Percentiles rank a stretch among this genome's conserved stretches.
These are phyloP conservation scores for Pygmarrhopalites habei DNA, from an alignment of 1,140 invertebrate species.

Conservation along the genomic window DNA sequence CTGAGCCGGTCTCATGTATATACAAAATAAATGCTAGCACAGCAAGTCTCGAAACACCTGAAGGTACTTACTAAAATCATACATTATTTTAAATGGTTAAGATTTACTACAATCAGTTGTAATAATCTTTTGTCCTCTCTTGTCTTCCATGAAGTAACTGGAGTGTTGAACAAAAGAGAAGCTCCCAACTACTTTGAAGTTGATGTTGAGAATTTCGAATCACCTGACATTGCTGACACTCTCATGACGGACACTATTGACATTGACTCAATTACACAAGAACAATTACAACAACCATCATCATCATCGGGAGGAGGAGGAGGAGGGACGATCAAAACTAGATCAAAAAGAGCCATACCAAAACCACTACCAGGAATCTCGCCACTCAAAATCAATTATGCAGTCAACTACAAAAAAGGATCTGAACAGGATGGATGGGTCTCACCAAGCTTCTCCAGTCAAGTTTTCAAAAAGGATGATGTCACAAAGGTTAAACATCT, in stretches of 20 bases:
- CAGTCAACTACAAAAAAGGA: constrained; percentile 69
- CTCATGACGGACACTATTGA: constrained; percentile 3
- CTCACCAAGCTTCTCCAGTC: constrained; percentile 76
- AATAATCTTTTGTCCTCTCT: no score
- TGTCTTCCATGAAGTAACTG: constrained; percentile 3
- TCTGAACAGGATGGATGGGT: constrained; percentile 68
- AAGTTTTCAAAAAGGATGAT: constrained; percentile 58
- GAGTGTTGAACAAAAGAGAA: neutral
- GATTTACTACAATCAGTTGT: no score
- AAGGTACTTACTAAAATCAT: constrained; percentile 11
- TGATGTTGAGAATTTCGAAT: neutral
- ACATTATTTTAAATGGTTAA: constrained; percentile 3
- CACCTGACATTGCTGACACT: neutral
- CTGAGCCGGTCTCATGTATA: constrained; percentile 80
- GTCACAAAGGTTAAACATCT: constrained; percentile 63
- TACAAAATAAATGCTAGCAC: constrained; percentile 64
- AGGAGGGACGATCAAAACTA: neutral
- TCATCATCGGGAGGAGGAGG: neutral
- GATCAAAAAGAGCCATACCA: constrained; percentile 29
- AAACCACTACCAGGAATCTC: constrained; percentile 50
- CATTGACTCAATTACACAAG: no score
- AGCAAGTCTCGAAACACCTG: constrained; percentile 39
- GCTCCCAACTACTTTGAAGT: constrained; percentile 3
- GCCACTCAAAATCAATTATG: constrained; percentile 68
- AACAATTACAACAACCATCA: neutral